Conservation (phyloP, 2,113 vertebrate species). For the Empidonax alnorum region DNA sequence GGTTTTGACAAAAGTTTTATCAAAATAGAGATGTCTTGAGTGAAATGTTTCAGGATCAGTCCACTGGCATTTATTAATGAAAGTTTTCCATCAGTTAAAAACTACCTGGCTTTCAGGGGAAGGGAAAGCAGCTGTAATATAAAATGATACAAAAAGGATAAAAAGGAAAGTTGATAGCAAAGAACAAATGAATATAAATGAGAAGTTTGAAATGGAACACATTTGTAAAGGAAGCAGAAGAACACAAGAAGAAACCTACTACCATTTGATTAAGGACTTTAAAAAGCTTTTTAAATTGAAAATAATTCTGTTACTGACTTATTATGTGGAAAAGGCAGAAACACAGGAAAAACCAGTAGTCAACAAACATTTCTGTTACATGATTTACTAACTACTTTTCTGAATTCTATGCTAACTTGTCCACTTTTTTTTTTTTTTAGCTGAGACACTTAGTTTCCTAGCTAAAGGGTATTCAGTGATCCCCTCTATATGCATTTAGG, state of each 20-base stretch:
- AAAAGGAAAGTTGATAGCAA: background rate
- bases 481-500: background rate
- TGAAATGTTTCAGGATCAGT: background rate
- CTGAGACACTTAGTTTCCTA: background rate
- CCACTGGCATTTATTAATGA: background rate
- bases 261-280: background rate
- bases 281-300: background rate
- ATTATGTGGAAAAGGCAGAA: background rate
- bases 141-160: background rate
- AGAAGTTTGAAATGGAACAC: background rate
- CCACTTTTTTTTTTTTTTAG: background rate
- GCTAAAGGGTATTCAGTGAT: background rate
- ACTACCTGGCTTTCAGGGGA: background rate
- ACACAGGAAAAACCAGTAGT: background rate
- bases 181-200: slow-evolving; percentile 53
- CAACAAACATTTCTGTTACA: background rate
- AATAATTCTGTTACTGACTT: background rate
- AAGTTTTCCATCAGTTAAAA: slow-evolving; percentile 1
- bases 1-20: background rate
- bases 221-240: background rate
- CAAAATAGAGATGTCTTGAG: background rate
- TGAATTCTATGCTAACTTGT: background rate
- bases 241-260: background rate
- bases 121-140: background rate
- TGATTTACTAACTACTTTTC: background rate